Evolutionary conservation across 2,113 vertebrate genomes (phyloP), one percentile per base, ranked within the genome.

Genomic region (Rutilus rutilus): DNA sequence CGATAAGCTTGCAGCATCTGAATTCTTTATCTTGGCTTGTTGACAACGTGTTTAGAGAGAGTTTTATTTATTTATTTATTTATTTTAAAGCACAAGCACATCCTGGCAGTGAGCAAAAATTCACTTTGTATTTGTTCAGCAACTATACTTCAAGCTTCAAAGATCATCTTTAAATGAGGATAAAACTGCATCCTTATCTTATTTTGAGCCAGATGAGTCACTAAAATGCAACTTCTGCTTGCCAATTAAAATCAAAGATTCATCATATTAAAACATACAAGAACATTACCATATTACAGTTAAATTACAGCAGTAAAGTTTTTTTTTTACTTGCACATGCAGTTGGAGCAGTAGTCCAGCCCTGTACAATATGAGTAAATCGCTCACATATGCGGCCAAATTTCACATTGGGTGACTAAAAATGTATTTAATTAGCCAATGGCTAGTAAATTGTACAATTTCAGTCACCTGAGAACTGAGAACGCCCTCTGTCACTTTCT

Each of bases 21-120:
- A 87, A 75, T 78, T 67, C 83, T 75, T 85, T 33, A 76, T 80
- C 69, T 33, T 47, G 42, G 74, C 60, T 67, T 71, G 27, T 33
- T 67, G n/a, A 59, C 0, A 6, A 50, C 52, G 60, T 54, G 21
- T 57, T 78, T 67, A n/a, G 67, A 74, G 23, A 17, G 60, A 33
- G 30, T 33, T 85, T 65, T 76, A n/a, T 14, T 39, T 39, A 1
- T 42, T 39, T 39, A 7, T 39, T 42, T 42, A 1, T 39, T 42
- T 15, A 6, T 77, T 65, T 50, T 85, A 78, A 64, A 23, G 45
- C 42, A 78, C 54, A 64, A 23, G 59, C 27, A 78, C 54, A 64
- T 19, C 59, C 23, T 36, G 25, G 11, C 27, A 65, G 57, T 9
- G 42, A 76, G 71, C 25, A 64, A 64, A 76, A 84, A 54, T 47